A percentile compares a stretch with the other conserved stretches of the same genome.
These are phyloP conservation scores for Coptotermes formosanus DNA, from an alignment of 1,140 invertebrate species.

Conservation along the genomic window DNA sequence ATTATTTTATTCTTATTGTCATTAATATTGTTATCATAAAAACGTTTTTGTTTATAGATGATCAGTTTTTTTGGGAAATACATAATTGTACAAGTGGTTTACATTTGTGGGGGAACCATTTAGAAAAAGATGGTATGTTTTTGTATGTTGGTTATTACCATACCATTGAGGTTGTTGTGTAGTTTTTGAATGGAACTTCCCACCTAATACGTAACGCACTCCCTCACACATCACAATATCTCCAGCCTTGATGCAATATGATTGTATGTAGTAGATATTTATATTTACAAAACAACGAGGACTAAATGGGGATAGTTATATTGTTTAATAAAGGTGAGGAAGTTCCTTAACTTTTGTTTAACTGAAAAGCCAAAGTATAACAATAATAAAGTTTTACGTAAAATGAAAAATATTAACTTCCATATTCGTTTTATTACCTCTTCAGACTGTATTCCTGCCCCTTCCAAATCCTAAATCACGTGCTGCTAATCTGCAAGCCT, in stretches of 20 bases:
- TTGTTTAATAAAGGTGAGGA: slow-evolving; percentile 8
- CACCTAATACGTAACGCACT: not conserved
- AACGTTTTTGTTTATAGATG: not conserved
- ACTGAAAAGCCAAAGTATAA: slow-evolving; percentile 17
- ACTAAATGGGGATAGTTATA: not conserved
- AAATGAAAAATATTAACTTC: not conserved
- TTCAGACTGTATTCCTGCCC: too few relatives aligned
- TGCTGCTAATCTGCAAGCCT: too few relatives aligned
- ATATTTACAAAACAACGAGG: not conserved
- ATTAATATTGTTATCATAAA: slow-evolving; percentile 11
- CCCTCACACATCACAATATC: slow-evolving; percentile 6
- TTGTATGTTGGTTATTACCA: slow-evolving; percentile 7
- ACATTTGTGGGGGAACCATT: not conserved
- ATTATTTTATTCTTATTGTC: slow-evolving; percentile 15
- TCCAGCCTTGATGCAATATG: not conserved
- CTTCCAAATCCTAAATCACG: too few relatives aligned
- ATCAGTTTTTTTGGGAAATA: not conserved
- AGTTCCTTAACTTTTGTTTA: slow-evolving; percentile 9
- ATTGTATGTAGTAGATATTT: slow-evolving; percentile 3
- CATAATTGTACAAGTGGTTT: slow-evolving; percentile 1
- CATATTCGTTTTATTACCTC: not conserved
- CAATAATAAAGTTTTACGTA: slow-evolving; percentile 12
- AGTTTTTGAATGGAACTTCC: slow-evolving; percentile 16
- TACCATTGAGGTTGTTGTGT: slow-evolving; percentile 1
- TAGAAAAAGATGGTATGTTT: not conserved